Percentiles rank a stretch among this genome's conserved stretches.
These are phyloP conservation scores for Callithrix jacchus DNA, from an alignment of 2,113 vertebrate species.

Conservation along the genomic window DNA sequence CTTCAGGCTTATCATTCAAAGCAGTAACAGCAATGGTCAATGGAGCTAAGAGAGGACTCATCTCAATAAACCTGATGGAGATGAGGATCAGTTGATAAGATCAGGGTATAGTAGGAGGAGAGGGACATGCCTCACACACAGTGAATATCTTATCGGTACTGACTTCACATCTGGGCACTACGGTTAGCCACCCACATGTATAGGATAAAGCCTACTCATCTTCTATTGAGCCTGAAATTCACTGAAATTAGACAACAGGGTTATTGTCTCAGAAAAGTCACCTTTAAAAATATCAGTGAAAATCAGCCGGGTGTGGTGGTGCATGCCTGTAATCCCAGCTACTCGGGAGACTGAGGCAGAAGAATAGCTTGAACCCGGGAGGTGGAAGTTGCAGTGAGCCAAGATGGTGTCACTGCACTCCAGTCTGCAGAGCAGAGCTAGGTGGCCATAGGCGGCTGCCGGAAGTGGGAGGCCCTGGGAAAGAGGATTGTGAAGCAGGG, in stretches of 20 bases:
- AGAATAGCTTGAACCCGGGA: too few relatives aligned
- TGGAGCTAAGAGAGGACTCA: neutral
- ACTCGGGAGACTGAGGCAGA: too few relatives aligned
- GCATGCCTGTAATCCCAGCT: too few relatives aligned
- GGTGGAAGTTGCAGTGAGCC: too few relatives aligned
- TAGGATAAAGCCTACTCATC: neutral
- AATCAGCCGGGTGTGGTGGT: too few relatives aligned
- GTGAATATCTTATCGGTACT: accelerated
- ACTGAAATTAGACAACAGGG: neutral
- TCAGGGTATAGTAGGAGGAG: neutral
- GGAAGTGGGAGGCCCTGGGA: neutral
- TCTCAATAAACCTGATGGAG: neutral
- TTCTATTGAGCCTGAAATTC: neutral
- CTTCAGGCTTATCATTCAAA: neutral
- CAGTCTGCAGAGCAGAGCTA: neutral
- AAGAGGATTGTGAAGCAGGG: neutral
- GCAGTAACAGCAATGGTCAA: too few relatives aligned
- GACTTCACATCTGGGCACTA: neutral
- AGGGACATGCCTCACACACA: neutral
- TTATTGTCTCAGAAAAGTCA: neutral
- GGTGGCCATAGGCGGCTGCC: neutral
- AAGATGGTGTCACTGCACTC: too few relatives aligned
- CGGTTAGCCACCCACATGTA: neutral
- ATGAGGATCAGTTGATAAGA: neutral
- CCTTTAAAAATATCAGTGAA: neutral